A percentile compares a stretch with the other conserved stretches of the same genome.
These are phyloP conservation scores for Microtus oregoni DNA, from an alignment of 2,113 vertebrate genomes.

Conservation along the genomic window DNA sequence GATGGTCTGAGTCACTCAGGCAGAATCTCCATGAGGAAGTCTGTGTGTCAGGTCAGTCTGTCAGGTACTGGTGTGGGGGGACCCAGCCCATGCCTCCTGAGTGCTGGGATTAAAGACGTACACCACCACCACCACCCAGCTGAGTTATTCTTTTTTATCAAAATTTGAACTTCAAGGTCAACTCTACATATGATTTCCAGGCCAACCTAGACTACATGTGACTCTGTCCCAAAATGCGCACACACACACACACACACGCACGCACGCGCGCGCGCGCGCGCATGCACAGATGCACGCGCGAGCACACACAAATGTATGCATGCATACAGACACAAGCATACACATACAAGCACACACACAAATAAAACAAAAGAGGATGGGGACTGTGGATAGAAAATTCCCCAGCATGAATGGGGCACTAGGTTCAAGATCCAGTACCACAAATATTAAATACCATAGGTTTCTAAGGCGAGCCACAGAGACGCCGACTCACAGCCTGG, in stretches of 20 bases:
- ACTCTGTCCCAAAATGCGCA: neutral
- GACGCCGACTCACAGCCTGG: neutral
- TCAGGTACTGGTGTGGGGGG: too few relatives aligned
- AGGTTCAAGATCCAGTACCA: neutral
- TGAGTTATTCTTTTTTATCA: neutral
- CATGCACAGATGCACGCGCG: neutral
- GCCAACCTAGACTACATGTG: neutral
- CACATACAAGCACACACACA: neutral
- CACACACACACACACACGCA: neutral
- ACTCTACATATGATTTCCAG: neutral
- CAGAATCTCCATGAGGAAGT: neutral
- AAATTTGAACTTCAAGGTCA: neutral
- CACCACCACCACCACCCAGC: too few relatives aligned
- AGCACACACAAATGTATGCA: neutral
- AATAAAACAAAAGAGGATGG: too few relatives aligned
- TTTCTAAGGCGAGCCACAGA: neutral
- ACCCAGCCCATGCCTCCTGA: neutral
- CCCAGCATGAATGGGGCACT: neutral
- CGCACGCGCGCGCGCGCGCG: too few relatives aligned
- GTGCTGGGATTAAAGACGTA: too few relatives aligned
- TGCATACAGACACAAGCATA: neutral
- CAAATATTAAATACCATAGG: neutral
- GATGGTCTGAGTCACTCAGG: neutral
- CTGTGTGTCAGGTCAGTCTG: neutral
- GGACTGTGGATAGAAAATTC: neutral